Evolutionary conservation across 2,888 invertebrate genomes (phyloP), one percentile per base, ranked within the genome.

Genomic region (Drosophila multiciliata): DNA sequence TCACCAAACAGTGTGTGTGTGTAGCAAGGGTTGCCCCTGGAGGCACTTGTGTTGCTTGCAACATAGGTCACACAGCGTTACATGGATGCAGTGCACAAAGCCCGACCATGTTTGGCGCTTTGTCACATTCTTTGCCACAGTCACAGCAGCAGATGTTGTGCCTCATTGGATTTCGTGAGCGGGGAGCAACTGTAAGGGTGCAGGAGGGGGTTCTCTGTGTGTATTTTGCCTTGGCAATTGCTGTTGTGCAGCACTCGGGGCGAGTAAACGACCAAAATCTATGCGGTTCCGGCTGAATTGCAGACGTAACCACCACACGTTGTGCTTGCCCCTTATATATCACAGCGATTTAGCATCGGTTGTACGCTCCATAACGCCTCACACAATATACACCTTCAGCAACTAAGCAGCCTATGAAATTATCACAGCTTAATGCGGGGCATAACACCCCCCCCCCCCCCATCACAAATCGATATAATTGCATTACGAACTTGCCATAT

Each of bases 261-360:
- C 76, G 62, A 70, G 38, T 67, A 83, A 76, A 67, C 76, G 67
- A 87, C 89, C 81, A 79, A 87, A 84, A 89, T 87, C 82, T 79
- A 79, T 85, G 87, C 69, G 82, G 87, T 78, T 89, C 87, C 85
- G 82, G 64, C 71, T 85, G 84, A 85, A 87, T 84, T 80, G 89
- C 66, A 82, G 85, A 82, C 87, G 82, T 78, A 62, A 63, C 65
- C 63, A 60, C 48, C 52, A 50, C 61, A 80, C 55, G 55, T 66
- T 64, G 23, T 38, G 64, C 49, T 58, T 50, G 53, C 33, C 42
- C 12, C 29, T 17, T 32, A n/a, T 50, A 40, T 66, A 17, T 52
- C 23, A 54, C 15, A 32, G 48, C 54, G 49, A 23, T 66, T 23
- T 35, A 63, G 63, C 50, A 40, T 20, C 38, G 53, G 54, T 61